These are phyloP conservation scores for Palythoa grandis DNA, from an alignment of 92 coral and sea anemone genomes.

Conservation along the genomic window DNA sequence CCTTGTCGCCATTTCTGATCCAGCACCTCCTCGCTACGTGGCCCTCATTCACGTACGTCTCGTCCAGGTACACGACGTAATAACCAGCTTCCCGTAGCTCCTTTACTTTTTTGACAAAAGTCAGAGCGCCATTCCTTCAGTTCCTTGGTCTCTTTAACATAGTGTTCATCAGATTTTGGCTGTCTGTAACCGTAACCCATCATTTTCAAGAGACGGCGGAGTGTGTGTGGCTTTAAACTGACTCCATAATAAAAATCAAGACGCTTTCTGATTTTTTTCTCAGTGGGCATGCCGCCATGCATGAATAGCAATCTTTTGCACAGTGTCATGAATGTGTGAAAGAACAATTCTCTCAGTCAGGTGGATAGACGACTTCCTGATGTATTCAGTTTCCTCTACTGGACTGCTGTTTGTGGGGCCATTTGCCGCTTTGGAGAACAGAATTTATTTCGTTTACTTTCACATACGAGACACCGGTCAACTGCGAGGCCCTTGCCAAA, in stretches of 20 bases:
- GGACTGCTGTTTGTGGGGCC: not conserved
- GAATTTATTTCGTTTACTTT: constrained; percentile 4
- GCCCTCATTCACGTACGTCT: too few species aligned
- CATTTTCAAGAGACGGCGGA: constrained; percentile 5
- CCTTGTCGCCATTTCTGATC: too few species aligned
- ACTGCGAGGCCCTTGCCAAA: not conserved
- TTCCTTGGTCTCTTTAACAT: too few species aligned
- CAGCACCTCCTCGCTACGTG: too few species aligned
- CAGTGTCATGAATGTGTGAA: constrained; percentile 5
- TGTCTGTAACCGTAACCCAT: not conserved
- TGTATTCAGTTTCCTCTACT: not conserved
- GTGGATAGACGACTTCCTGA: constrained; percentile 4
- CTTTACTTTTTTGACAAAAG: too few species aligned
- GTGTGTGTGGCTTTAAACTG: not conserved
- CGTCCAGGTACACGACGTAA: too few species aligned
- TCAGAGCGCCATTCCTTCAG: too few species aligned
- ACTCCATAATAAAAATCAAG: not conserved
- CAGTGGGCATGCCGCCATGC: not conserved
- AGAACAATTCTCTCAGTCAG: not conserved
- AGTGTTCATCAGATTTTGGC: not conserved
- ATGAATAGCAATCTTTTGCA: too few species aligned
- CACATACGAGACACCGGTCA: too few species aligned
- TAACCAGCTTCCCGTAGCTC: too few species aligned
- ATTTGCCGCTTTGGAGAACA: constrained; percentile 5
- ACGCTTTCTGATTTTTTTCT: not conserved